Percentiles rank a stretch among this genome's conserved stretches.
phyloP scores from a whole-genome alignment of 2,888 invertebrate genomes.

The Phasia obesa region DNA sequence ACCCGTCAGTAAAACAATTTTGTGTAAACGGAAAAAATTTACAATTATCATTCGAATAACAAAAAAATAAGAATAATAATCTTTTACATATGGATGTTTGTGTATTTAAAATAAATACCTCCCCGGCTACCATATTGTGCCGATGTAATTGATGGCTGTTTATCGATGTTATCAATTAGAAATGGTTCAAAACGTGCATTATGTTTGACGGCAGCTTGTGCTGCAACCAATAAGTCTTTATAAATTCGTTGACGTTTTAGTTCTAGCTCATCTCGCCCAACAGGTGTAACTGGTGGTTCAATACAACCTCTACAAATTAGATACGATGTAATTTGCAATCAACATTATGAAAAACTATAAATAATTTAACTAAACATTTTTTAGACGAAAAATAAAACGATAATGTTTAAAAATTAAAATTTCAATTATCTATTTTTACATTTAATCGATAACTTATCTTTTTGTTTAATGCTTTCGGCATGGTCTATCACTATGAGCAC shows the following conservation, averaged over 20 bases:
- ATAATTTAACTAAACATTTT: too few species aligned
- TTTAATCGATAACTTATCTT: too few species aligned
- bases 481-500: too few species aligned
- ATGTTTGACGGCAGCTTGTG: conserved; percentile 88
- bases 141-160: conserved; percentile 25
- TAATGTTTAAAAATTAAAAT: too few species aligned
- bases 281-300: conserved; percentile 88
- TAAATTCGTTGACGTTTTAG: conserved; percentile 90
- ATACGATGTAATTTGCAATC: not conserved
- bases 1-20: too few species aligned
- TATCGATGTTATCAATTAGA: conserved; percentile 82
- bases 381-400: too few species aligned
- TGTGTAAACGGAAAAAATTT: not conserved
- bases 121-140: conserved; percentile 80
- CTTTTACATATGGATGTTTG: not conserved
- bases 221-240: conserved; percentile 89
- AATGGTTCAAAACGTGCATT: conserved; percentile 89
- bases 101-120: conserved; percentile 61
- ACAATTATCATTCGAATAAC: not conserved
- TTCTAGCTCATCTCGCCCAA: conserved; percentile 90
- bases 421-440: too few species aligned
- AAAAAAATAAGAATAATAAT: conserved; percentile 13
- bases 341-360: too few species aligned
- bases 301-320: conserved; percentile 78
- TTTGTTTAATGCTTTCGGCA: too few species aligned